These are phyloP conservation scores for Sinhomidia bicolor DNA, from an alignment of 2,888 invertebrate species.

Conservation along the genomic window DNA sequence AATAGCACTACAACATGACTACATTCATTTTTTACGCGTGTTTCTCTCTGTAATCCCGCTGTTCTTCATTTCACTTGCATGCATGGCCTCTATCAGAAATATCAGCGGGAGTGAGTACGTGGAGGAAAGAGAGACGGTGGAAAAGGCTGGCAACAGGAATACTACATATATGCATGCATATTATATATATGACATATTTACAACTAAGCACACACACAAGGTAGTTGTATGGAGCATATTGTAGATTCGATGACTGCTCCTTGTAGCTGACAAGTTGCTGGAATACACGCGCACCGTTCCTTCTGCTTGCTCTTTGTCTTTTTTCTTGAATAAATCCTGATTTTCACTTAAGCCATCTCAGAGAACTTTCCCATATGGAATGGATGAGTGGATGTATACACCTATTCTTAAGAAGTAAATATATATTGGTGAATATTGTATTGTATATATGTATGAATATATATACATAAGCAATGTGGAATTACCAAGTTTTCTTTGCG, in stretches of 20 bases:
- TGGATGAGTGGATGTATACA: background rate
- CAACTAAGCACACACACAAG: too few relatives aligned
- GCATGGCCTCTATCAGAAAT: background rate
- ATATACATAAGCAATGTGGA: background rate
- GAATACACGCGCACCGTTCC: background rate
- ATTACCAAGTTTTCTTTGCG: too few relatives aligned
- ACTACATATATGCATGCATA: background rate
- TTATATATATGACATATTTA: too few relatives aligned
- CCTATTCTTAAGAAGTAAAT: background rate
- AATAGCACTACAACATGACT: background rate
- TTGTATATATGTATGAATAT: background rate
- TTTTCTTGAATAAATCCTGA: constrained; percentile 44
- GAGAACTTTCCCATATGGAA: constrained; percentile 33
- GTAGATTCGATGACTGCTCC: background rate
- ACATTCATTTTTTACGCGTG: background rate
- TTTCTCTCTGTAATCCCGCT: background rate
- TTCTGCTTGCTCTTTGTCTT: constrained; percentile 14
- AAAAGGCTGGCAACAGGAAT: background rate
- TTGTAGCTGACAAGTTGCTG: background rate
- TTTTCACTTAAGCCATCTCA: constrained; percentile 34
- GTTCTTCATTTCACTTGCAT: background rate
- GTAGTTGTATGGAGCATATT: too few relatives aligned
- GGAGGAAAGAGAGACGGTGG: background rate
- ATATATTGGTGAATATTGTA: background rate
- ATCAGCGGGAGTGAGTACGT: constrained; percentile 17